Evolutionary conservation across 2,888 invertebrate species (phyloP).

Genomic region (Adela reaumurella): DNA sequence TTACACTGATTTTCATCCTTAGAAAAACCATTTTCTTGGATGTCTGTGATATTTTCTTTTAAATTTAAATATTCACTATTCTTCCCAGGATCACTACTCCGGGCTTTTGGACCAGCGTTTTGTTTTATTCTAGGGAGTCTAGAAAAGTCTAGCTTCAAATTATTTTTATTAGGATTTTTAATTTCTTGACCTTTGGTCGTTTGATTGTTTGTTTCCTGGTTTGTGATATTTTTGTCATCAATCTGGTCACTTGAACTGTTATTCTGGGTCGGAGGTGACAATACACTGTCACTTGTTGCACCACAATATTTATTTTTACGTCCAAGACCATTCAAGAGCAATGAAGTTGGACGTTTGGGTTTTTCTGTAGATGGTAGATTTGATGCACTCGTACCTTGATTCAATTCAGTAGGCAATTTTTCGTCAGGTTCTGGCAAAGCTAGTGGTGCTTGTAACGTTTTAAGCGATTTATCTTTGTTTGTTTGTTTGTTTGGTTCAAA

Average conservation of each 20-base stretch:
- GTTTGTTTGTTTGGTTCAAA: constrained; percentile 67
- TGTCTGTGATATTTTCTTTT: constrained; percentile 1
- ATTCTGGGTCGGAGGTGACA: constrained; percentile 20
- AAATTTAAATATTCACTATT: constrained; percentile 22
- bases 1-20: constrained; percentile 6
- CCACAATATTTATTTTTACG: constrained; percentile 48
- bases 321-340: constrained; percentile 51
- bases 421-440: constrained; percentile 12
- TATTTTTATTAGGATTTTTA: constrained; percentile 22
- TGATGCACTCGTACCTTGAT: neutral
- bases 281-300: constrained; percentile 39
- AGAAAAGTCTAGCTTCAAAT: constrained; percentile 62
- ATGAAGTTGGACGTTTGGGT: constrained; percentile 50
- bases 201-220: too few relatives aligned
- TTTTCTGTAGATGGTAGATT: constrained; percentile 23
- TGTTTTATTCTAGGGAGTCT: constrained; percentile 57
- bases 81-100: constrained; percentile 11
- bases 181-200: too few relatives aligned
- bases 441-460: constrained; percentile 11
- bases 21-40: constrained; percentile 20
- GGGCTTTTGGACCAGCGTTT: constrained; percentile 54
- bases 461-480: too few relatives aligned
- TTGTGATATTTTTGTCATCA: constrained; percentile 28
- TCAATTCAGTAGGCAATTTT: neutral
- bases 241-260: constrained; percentile 21